phyloP scores from a whole-genome alignment of 92 coral and sea anemone species.

The Virgularia gustaviana region DNA sequence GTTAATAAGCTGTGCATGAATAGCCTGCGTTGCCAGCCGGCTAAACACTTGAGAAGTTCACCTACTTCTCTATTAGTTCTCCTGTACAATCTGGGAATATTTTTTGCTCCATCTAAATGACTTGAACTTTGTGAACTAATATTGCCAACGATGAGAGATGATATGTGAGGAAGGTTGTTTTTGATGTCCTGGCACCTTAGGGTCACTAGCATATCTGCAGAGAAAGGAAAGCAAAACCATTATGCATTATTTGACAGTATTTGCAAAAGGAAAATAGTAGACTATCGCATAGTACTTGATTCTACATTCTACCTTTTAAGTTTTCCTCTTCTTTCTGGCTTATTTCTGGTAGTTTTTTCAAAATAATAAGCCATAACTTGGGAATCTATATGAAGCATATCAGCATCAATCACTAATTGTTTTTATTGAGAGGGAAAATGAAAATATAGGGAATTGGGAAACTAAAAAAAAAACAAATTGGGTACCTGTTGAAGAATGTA shows the following conservation, averaged over 20 bases:
- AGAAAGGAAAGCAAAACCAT: background rate
- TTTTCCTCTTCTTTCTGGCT: slow-evolving; percentile 65
- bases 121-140: slow-evolving; percentile 73
- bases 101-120: slow-evolving; percentile 85
- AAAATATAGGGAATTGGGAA: background rate
- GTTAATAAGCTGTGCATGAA: background rate
- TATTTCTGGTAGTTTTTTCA: slow-evolving; percentile 60
- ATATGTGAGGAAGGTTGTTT: slow-evolving; percentile 55
- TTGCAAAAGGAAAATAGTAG: background rate
- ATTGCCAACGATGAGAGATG: slow-evolving; percentile 68
- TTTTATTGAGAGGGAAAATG: too few relatives aligned
- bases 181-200: slow-evolving; percentile 16
- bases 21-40: background rate
- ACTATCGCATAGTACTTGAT: background rate
- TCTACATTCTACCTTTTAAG: slow-evolving; percentile 57
- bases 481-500: slow-evolving; percentile 32
- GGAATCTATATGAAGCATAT: too few relatives aligned
- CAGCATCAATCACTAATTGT: too few relatives aligned
- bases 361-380: slow-evolving; percentile 59
- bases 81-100: slow-evolving; percentile 89
- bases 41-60: background rate
- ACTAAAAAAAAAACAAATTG: background rate
- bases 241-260: background rate
- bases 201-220: slow-evolving; percentile 8
- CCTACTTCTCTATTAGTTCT: slow-evolving; percentile 96